Base-by-base conservation (phyloP, 1,140 invertebrate genomes). In the Coptotermes formosanus region DNA sequence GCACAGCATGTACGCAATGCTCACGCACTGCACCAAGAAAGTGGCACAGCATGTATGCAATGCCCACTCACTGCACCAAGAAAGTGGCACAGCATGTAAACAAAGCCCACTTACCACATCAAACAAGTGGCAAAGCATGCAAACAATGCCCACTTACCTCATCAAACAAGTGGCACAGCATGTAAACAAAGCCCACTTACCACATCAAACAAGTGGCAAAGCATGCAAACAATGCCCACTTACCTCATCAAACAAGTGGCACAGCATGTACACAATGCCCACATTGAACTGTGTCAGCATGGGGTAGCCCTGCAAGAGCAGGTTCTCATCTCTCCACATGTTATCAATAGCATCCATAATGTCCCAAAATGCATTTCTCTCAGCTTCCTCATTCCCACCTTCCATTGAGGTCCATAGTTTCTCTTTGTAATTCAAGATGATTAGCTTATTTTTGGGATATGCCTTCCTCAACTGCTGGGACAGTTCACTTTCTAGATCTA, bases 241-340 rank as follows among this genome's bases (percentile, higher is more conserved):
- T 86, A 86, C 87, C 85, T 86, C 30, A 48, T 86, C 43, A 75
- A 87, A 87, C 38, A 86, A 44, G 82, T 69, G 82, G 30, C 82
- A 83, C 82, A 87, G 59, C 85, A 86, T 45, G 52, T 87, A 87
- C 21, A 86, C 82, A n/a, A 86, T 32, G 21, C 85, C 87, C 11
- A 87, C 87, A 81, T 87, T 86, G 59, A 87, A 86, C 85, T 86
- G 87, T 64, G 87, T 86, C 30, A 87, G 64, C 87, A 87, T 82
- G 2, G 84, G 84, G 48, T 87, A 87, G 52, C 83, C 82, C 21
- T 48, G 44, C 45, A 87, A n/a, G 21, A 87, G 23, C 25, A 87
- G 48, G 43, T 83, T 81, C 1, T 87, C 69, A 1, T 44, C 82
- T n/a, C 59, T 75, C 85, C 82, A 59, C 43, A 87, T 12, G 0